Evolutionary conservation across 2,113 vertebrate species (phyloP), one percentile per base, ranked within the genome.

Genomic region (Mustelus asterias): DNA sequence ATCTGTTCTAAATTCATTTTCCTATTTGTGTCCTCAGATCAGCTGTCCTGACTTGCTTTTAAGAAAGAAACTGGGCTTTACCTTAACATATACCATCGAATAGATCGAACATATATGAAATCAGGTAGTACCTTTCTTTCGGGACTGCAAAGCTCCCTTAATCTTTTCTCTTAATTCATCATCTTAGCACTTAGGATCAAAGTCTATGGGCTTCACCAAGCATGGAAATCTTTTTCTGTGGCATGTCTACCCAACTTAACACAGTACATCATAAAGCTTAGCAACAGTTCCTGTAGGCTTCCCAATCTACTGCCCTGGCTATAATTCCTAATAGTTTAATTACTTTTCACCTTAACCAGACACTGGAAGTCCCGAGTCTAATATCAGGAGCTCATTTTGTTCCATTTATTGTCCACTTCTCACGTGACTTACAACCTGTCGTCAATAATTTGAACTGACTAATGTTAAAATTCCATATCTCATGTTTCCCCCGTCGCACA

Each of bases 391-490:
- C n/a, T 65, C n/a, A 63, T 63, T 63, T 92, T 92, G n/a, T 20
- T 92, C 29, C 60, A n/a, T n/a, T 92, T 92, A 92, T 65, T 92
- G 58, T 92, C 89, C 60, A 92, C 58, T 18, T 37, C 58, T n/a
- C 58, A 63, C 54, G 60, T 65, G 60, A 16, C 58, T 65, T 63
- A 5, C 89, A 92, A 65, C 16, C 60, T 65, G 65, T 20, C 14
- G 63, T 63, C 29, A n/a, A 10, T 88, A 58, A 3, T 88, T 88
- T 88, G 26, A 54, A 88, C 54, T 88, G 22, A 58, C 54, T 24
- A 16, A 63, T 65, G 89, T 16, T 37, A 65, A 63, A 92, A 92
- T 63, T n/a, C 20, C 89, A 92, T n/a, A 60, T 63, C 60, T 63
- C 89, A 63, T 92, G 85, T 88, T 33, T 65, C 33, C 16, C 33